Base-by-base conservation (phyloP, 2,797 vertebrate genomes). In the Alosa sapidissima region DNA sequence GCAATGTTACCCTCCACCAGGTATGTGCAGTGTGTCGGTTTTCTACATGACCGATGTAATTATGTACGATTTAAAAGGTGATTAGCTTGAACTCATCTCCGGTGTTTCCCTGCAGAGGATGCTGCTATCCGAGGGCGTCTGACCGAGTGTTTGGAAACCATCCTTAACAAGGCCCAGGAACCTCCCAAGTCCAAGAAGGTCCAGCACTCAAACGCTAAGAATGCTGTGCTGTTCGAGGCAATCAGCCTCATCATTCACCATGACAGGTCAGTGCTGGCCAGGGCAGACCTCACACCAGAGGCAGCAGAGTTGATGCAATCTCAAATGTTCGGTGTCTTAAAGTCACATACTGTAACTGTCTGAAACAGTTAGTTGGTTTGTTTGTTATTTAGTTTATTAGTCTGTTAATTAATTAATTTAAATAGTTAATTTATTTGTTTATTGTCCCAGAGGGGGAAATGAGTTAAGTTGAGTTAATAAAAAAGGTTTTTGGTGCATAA, bases 181-280 rank as follows among this genome's bases (percentile, higher is more conserved):
- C 98, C 98, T 0, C 97, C 98, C 0, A 99, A 99, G 91, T 99
- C 98, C 49, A 99, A 99, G 92, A 99, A 99, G 91, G 98, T 99
- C 16, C 98, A 99, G 92, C 98, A 99, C 86, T 99, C 98, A 0
- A 99, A 99, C 6, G 98, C 98, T 0, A 99, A 98, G 95, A 99
- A 99, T 0, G 98, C 98, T 0, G 98, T 98, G 84, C 91, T 99
- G 62, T 99, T 99, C 81, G 98, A 99, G 91, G 97, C 98, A 0
- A 99, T 99, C 88, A 97, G 97, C 54, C 96, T 99, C 65, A 98
- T 99, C 88, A 99, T 99, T 90, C 98, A 99, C 90, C 97, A 99
- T 3, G 98, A 99, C 94, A 99, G 98, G 98, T 98, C 93, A 95
- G 72, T 16, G 19, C 72, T 8, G 8, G 19, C 41, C 41, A 78